A percentile compares a stretch with the other conserved stretches of the same genome.
phyloP scores from a whole-genome alignment of 2,113 vertebrate species.

The Vanacampus margaritifer region DNA sequence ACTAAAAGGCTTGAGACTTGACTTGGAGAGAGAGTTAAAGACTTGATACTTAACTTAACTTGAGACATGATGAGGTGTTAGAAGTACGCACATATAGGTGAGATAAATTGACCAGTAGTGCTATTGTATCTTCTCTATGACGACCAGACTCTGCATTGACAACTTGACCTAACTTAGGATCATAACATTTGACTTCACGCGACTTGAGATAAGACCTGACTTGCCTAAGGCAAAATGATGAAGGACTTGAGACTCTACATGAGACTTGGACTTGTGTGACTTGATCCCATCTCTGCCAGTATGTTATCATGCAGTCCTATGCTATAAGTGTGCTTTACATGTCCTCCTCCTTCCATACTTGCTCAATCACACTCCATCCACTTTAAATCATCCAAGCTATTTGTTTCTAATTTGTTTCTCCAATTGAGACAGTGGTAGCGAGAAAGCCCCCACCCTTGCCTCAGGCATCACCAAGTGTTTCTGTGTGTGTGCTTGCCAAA shows the following conservation, averaged over 20 bases:
- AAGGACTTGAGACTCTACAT: neutral
- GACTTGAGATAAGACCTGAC: neutral
- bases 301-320: slow-evolving; percentile 15
- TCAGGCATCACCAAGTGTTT: slow-evolving; percentile 13
- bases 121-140: no score
- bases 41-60: neutral
- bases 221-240: neutral
- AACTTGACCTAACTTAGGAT: neutral
- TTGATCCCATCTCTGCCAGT: slow-evolving; percentile 3
- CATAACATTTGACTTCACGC: neutral
- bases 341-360: slow-evolving; percentile 34
- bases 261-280: neutral
- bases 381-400: slow-evolving; percentile 24
- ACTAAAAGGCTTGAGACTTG: neutral
- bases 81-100: no score
- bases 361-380: slow-evolving; percentile 32
- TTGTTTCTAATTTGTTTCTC: slow-evolving; percentile 29
- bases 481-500: slow-evolving; percentile 27
- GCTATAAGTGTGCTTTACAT: slow-evolving; percentile 33
- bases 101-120: no score
- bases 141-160: neutral
- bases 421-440: slow-evolving; percentile 8
- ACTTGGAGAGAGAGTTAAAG: neutral
- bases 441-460: slow-evolving; percentile 9
- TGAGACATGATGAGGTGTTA: no score